Percentiles rank a stretch among this genome's conserved stretches.
phyloP scores from a whole-genome alignment of 2,888 invertebrate species.

The Crocallis elinguaria region DNA sequence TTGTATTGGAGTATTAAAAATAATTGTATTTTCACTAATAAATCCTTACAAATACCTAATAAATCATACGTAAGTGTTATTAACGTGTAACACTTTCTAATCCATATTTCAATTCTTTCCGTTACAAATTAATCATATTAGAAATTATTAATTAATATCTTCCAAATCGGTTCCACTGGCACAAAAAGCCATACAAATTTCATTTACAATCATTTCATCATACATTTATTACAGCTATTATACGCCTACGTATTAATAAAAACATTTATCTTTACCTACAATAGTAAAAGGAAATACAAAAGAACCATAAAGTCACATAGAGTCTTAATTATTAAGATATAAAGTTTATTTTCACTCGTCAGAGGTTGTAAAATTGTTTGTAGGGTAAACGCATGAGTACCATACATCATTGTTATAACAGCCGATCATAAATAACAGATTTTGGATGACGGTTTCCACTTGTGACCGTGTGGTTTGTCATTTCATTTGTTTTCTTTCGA shows the following conservation, averaged over 20 bases:
- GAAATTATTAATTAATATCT: slow-evolving; percentile 22
- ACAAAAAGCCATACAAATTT: slow-evolving; percentile 36
- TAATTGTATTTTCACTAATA: not conserved
- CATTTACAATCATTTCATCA: slow-evolving; percentile 63
- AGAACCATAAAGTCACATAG: not conserved
- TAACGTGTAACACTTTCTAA: not conserved
- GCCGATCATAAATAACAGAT: slow-evolving; percentile 67
- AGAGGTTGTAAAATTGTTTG: slow-evolving; percentile 6
- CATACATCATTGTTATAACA: slow-evolving; percentile 70
- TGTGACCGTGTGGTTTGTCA: slow-evolving; percentile 35
- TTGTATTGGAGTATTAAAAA: no score
- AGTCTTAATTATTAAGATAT: slow-evolving; percentile 7
- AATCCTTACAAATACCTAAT: not conserved
- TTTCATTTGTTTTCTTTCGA: slow-evolving; percentile 13
- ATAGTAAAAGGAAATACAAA: slow-evolving; percentile 38
- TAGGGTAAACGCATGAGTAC: slow-evolving; percentile 45
- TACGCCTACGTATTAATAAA: slow-evolving; percentile 56
- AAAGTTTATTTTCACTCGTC: slow-evolving; percentile 33
- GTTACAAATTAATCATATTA: slow-evolving; percentile 9
- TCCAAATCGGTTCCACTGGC: slow-evolving; percentile 23
- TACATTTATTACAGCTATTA: slow-evolving; percentile 59
- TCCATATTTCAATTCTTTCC: slow-evolving; percentile 3
- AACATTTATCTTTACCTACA: slow-evolving; percentile 49
- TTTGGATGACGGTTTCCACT: slow-evolving; percentile 56
- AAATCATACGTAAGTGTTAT: not conserved